Conservation (phyloP, 2,113 vertebrate species). For the Dicaeum eximium region DNA sequence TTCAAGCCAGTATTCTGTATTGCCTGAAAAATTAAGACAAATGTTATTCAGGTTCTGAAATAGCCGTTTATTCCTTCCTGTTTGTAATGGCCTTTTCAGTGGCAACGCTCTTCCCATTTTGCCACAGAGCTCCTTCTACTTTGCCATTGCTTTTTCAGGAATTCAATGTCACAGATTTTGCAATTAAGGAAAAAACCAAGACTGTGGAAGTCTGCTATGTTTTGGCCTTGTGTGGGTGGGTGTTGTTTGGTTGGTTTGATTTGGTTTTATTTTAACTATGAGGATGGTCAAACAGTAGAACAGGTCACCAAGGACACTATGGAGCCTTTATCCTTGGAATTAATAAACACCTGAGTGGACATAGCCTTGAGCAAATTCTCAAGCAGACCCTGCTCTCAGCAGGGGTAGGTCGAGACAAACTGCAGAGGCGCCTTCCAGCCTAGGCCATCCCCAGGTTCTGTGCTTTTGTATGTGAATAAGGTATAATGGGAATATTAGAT, state of each 20-base stretch:
- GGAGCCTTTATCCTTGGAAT: neutral
- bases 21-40: neutral
- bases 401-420: neutral
- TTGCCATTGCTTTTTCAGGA: neutral
- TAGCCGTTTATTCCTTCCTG: neutral
- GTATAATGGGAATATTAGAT: neutral
- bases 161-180: neutral
- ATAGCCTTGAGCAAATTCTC: neutral
- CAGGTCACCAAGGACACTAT: neutral
- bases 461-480: neutral
- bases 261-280: neutral
- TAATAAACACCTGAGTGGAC: neutral
- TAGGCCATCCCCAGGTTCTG: no score
- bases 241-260: rapidly evolving
- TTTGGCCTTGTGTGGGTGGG: neutral
- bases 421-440: neutral
- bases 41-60: neutral
- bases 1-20: neutral
- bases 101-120: neutral
- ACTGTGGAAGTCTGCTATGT: neutral
- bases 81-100: neutral
- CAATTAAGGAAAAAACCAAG: neutral
- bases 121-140: neutral
- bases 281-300: neutral
- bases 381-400: neutral